Evolutionary conservation across 2,797 vertebrate genomes (phyloP).

Genomic region (Acanthurus leucopareius): DNA sequence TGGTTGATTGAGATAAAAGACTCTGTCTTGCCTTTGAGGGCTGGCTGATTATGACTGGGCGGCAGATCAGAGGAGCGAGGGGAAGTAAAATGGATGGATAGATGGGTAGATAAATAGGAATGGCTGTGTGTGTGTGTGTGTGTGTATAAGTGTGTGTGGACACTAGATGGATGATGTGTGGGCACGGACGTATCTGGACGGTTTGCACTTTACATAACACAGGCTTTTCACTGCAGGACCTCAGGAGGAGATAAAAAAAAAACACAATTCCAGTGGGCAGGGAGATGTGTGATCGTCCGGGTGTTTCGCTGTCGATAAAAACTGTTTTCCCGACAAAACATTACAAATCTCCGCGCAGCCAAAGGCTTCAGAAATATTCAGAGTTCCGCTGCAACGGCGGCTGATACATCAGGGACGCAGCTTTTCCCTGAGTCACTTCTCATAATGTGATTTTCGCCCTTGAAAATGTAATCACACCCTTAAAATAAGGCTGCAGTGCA

Average conservation of each 20-base stretch:
- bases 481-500: conserved; percentile 63
- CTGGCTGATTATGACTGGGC: conserved; percentile 60
- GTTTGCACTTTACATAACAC: conserved; percentile 62
- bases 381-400: conserved; percentile 15
- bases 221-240: conserved; percentile 53
- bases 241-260: conserved; percentile 59
- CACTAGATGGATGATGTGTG: conserved; percentile 54
- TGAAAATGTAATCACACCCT: conserved; percentile 75
- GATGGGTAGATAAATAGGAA: conserved; percentile 56
- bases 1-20: conserved; percentile 76
- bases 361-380: conserved; percentile 37
- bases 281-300: conserved; percentile 34
- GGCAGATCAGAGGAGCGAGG: conserved; percentile 57
- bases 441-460: conserved; percentile 73
- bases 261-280: conserved; percentile 46
- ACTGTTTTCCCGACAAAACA: conserved; percentile 62
- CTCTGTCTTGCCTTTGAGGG: conserved; percentile 54
- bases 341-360: conserved; percentile 54
- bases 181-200: conserved; percentile 28
- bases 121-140: conserved; percentile 26
- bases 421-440: conserved; percentile 65
- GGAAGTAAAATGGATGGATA: conserved; percentile 52
- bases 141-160: conserved; percentile 42
- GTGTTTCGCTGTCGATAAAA: conserved; percentile 60
- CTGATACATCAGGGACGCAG: conserved; percentile 35